Evolutionary conservation across 1,140 invertebrate genomes (phyloP).

Genomic region (Cataglyphis hispanica): DNA sequence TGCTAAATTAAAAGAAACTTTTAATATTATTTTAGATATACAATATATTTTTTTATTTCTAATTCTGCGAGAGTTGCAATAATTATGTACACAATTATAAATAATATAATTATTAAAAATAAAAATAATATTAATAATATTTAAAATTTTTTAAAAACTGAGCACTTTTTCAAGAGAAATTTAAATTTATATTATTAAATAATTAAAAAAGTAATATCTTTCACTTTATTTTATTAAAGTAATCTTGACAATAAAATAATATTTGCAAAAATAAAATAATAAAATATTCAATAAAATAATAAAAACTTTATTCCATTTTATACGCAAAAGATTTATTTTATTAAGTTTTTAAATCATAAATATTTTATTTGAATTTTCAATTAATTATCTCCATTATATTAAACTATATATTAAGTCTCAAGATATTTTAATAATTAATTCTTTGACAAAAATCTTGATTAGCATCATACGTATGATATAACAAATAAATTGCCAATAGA

Average conservation of each 20-base stretch:
- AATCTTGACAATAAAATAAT: background rate
- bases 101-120: background rate
- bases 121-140: background rate
- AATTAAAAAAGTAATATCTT: background rate
- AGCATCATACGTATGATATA: background rate
- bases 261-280: background rate
- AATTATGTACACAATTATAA: background rate
- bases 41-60: background rate
- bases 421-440: constrained; percentile 1
- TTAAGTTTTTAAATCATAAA: too few relatives aligned
- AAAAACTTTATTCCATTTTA: background rate
- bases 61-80: background rate
- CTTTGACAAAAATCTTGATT: constrained; percentile 14
- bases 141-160: background rate
- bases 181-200: background rate
- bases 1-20: background rate
- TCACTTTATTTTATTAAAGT: background rate
- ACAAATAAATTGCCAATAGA: constrained; percentile 9
- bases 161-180: background rate
- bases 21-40: background rate
- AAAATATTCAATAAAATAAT: background rate
- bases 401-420: too few relatives aligned
- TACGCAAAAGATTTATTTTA: background rate
- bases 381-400: too few relatives aligned
- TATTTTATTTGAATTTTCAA: too few relatives aligned